A percentile compares a stretch with the other conserved stretches of the same genome.
These are phyloP conservation scores for Dendrocopos noguchii DNA, from an alignment of 2,113 vertebrate genomes.

Conservation along the genomic window DNA sequence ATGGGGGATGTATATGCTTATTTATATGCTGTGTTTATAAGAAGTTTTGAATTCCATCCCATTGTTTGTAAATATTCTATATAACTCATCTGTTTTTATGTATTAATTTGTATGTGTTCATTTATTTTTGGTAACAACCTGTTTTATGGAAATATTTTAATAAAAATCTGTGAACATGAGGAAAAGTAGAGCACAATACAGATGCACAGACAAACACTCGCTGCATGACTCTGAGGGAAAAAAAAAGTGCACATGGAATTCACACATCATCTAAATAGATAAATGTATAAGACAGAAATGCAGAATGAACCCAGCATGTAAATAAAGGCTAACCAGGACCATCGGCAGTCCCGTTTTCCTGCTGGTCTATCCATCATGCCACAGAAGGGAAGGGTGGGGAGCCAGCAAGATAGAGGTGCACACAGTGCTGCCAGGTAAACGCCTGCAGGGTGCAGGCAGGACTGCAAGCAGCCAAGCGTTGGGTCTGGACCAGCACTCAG, in stretches of 20 bases:
- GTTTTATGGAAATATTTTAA: conserved; percentile 75
- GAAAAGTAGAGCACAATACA: conserved; percentile 70
- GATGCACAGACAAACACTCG: conserved; percentile 70
- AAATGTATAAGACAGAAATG: background rate
- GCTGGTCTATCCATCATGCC: rapidly evolving
- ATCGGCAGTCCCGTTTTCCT: background rate
- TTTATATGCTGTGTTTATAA: conserved; percentile 58
- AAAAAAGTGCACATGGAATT: conserved; percentile 52
- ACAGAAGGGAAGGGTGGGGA: background rate
- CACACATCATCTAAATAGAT: conserved; percentile 63
- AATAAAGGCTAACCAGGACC: background rate
- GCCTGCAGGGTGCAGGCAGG: rapidly evolving
- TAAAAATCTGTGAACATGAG: conserved; percentile 78
- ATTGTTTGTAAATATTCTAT: conserved; percentile 77
- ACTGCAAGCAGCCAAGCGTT: rapidly evolving
- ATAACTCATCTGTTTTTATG: conserved; percentile 73
- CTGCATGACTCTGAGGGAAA: conserved; percentile 48
- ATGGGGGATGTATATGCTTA: conserved; percentile 37
- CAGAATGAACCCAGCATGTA: background rate
- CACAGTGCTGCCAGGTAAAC: rapidly evolving
- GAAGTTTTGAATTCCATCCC: conserved; percentile 65
- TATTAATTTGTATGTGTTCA: conserved; percentile 75
- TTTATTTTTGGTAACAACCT: conserved; percentile 74
- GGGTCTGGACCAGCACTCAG: background rate
- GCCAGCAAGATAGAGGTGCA: rapidly evolving